Base-by-base conservation (phyloP, 2,113 vertebrate genomes). In the Halichoerus grypus region DNA sequence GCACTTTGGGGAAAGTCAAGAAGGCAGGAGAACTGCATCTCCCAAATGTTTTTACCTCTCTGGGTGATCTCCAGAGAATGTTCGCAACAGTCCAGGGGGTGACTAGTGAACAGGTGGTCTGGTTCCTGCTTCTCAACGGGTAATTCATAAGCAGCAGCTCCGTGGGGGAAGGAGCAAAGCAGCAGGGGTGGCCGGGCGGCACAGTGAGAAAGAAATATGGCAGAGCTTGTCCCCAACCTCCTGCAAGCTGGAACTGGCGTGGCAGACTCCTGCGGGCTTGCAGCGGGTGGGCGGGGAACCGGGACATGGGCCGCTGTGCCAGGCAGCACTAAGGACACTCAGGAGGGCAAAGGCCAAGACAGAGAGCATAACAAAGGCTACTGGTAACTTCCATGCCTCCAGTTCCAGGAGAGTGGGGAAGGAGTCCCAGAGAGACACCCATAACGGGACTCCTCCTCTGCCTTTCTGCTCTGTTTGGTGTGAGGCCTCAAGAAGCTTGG, bases 41-140 rank as follows among this genome's bases (percentile, higher is more conserved):
- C 57, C 31, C 15, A 4, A 72, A 51, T 74, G 14, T 46, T 31
- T 4, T 57, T 7, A 14, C 6, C 13, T 33, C 53, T 94, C 39
- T 42, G 36, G 24, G 36, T 36, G 39, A 55, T 80, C 42, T 74
- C 36, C 18, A 81, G 51, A 79, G n/a, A 80, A 49, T 18, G n/a
- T 14, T 77, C 24, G 11, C n/a, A 3, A 63, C 10, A 49, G 5
- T 4, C 26, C 4, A 0, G 7, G 10, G 31, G 49, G 46, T 13
- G 39, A 21, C 51, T 26, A 46, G 3, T 21, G 6, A 42, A 53
- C 39, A 42, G 1, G 63, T 49, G 46, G 11, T 9, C 83, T 24
- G 16, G 42, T 0, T 31, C 33, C 39, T 2, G 2, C 33, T 85
- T 61, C 74, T 61, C 36, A 21, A 0, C 3, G 18, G 67, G 2